phyloP scores from a whole-genome alignment of 2,113 vertebrate genomes.

The Chinchilla lanigera region DNA sequence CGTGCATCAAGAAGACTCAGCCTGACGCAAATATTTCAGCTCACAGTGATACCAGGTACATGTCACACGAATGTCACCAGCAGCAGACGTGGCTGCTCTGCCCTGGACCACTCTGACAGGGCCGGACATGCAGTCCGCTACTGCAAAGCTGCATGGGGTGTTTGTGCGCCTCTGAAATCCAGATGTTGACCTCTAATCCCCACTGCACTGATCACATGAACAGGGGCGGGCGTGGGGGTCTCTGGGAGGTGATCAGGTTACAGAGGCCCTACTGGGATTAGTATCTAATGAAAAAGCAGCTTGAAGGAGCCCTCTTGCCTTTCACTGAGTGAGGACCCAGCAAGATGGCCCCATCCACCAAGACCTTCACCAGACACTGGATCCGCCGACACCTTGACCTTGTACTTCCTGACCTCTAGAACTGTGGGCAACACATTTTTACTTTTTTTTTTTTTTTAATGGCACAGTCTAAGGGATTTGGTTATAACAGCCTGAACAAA shows the following conservation, averaged over 20 bases:
- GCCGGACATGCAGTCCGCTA: not conserved
- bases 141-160: not conserved
- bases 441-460: not conserved
- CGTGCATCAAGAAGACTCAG: not conserved
- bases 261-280: not conserved
- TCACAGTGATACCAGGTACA: rapidly evolving
- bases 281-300: not conserved
- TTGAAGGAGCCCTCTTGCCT: not conserved
- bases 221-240: not conserved
- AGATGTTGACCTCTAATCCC: not conserved
- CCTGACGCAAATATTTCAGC: rapidly evolving
- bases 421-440: not conserved
- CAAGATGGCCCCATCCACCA: not conserved
- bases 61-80: not conserved
- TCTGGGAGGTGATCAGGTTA: not conserved
- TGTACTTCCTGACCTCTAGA: not conserved
- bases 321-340: not conserved
- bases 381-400: not conserved
- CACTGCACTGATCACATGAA: not conserved
- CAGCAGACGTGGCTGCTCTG: rapidly evolving
- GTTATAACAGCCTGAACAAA: not conserved
- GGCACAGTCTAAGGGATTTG: not conserved
- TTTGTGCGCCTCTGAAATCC: not conserved
- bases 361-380: not conserved
- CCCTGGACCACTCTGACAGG: not conserved